Conservation (phyloP, 1,140 invertebrate species). For the Tetramorium alpestre region DNA sequence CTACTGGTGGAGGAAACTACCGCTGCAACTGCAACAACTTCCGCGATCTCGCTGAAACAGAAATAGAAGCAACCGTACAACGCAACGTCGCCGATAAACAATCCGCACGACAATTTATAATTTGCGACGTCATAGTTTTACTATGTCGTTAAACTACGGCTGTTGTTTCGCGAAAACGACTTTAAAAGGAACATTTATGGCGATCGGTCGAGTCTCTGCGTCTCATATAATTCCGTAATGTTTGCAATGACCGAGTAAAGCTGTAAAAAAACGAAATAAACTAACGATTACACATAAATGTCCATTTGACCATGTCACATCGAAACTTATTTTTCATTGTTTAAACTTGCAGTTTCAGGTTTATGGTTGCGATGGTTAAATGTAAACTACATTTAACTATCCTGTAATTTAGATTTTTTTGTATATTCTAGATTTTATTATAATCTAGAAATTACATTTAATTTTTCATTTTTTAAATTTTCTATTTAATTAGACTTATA, state of each 20-base stretch:
- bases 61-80: not conserved
- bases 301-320: not conserved
- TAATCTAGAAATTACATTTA: not conserved
- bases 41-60: constrained; percentile 1
- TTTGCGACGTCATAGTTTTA: constrained; percentile 40
- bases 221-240: not conserved
- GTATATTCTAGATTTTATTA: not conserved
- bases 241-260: not conserved
- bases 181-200: constrained; percentile 61
- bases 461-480: not conserved
- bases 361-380: not conserved
- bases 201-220: not conserved
- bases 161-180: constrained; percentile 9
- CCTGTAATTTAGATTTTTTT: not conserved
- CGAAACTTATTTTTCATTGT: not conserved
- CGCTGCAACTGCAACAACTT: constrained; percentile 16
- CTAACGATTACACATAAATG: constrained; percentile 14
- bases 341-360: not conserved
- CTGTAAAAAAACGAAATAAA: constrained; percentile 17
- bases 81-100: constrained; percentile 54
- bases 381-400: not conserved
- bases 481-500: not conserved
- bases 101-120: constrained; percentile 53
- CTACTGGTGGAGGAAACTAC: constrained; percentile 11
- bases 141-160: constrained; percentile 42